These are phyloP conservation scores for Salvator merianae DNA, from an alignment of 2,113 vertebrate genomes.

Conservation along the genomic window DNA sequence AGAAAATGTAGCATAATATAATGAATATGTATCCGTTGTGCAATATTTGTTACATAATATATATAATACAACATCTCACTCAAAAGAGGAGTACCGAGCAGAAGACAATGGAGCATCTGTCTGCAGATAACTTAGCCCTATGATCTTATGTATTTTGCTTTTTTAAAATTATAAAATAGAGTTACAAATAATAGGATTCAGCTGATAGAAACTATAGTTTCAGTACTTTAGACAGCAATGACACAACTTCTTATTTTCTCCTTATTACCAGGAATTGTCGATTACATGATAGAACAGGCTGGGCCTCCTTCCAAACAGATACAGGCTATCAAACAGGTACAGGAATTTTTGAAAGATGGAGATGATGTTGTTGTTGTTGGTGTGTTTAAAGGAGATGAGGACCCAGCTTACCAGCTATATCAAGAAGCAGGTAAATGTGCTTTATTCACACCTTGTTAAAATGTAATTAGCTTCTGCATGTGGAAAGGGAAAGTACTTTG, in stretches of 20 bases:
- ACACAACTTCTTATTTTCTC: conserved; percentile 28
- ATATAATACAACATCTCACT: neutral
- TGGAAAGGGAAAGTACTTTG: neutral
- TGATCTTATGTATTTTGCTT: neutral
- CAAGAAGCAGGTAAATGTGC: conserved; percentile 87
- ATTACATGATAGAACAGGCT: conserved; percentile 92
- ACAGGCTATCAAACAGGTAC: conserved; percentile 86
- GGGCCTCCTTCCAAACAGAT: conserved; percentile 93
- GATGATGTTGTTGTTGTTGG: conserved; percentile 90
- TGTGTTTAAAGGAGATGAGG: conserved; percentile 82
- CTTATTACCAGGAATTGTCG: conserved; percentile 83
- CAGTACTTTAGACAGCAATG: neutral
- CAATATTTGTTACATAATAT: too few relatives aligned
- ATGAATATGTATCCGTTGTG: too few relatives aligned
- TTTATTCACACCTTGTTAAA: neutral
- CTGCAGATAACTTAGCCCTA: too few relatives aligned
- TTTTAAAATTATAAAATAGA: neutral
- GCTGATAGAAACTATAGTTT: neutral
- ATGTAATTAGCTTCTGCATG: neutral
- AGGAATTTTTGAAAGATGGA: conserved; percentile 90
- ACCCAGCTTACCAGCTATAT: conserved; percentile 84
- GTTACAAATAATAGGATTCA: neutral
- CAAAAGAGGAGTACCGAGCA: neutral
- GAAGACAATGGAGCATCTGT: neutral
- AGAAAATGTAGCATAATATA: too few relatives aligned